Evolutionary conservation across 2,113 vertebrate genomes (phyloP).

Genomic region (Mobula birostris): DNA sequence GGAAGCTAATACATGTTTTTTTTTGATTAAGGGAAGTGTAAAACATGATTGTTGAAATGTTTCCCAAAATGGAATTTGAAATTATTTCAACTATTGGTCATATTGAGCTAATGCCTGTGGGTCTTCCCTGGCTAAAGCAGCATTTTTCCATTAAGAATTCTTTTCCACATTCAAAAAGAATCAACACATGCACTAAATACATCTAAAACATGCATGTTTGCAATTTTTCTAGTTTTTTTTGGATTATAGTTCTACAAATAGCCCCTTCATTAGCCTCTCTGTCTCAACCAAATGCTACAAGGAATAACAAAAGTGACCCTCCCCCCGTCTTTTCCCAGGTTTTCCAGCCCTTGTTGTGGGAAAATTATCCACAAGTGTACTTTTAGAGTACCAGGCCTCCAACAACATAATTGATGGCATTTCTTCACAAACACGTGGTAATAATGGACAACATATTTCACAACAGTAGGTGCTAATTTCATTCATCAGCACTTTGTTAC

Average conservation of each 20-base stretch:
- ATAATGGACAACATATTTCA: not conserved
- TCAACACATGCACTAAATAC: not conserved
- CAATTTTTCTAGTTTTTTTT: not conserved
- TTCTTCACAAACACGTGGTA: not conserved
- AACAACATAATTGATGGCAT: not conserved
- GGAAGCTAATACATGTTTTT: not conserved
- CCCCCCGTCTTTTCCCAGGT: not conserved
- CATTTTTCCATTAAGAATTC: conserved; percentile 26
- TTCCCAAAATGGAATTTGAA: not conserved
- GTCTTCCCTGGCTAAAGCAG: conserved; percentile 27
- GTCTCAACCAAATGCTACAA: not conserved
- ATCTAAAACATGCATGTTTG: conserved; percentile 22
- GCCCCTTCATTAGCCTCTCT: not conserved
- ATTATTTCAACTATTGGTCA: not conserved
- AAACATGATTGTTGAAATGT: not conserved
- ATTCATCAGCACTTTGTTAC: no score
- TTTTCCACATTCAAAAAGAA: conserved; percentile 34
- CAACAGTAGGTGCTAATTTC: no score
- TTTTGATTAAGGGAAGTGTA: not conserved
- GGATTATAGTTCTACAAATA: not conserved
- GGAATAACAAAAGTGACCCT: not conserved
- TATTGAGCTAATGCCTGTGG: conserved; percentile 23
- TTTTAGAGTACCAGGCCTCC: not conserved
- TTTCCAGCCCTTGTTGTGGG: not conserved
- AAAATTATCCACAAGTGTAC: not conserved